Evolutionary conservation across 2,113 vertebrate species (phyloP).

Genomic region (Centropus bengalensis): DNA sequence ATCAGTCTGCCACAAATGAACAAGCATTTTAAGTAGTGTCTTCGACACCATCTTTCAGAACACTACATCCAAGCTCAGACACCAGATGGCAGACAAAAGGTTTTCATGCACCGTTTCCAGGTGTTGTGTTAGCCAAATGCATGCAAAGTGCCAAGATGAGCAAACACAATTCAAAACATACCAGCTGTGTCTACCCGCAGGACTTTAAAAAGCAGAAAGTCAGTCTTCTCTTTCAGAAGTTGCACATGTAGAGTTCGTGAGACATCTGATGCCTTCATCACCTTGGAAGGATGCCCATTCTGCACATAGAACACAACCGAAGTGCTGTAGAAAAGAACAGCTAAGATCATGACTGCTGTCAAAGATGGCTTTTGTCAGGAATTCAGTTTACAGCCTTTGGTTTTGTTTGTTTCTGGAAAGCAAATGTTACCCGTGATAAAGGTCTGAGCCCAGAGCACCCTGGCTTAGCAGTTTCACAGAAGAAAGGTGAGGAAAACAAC

Average conservation of each 20-base stretch:
- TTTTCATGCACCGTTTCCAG: neutral
- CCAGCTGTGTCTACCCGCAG: conserved; percentile 87
- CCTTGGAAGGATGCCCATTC: conserved; percentile 70
- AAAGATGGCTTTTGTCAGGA: neutral
- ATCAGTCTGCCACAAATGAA: neutral
- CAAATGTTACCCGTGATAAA: neutral
- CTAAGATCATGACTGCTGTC: neutral
- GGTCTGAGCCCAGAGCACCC: neutral
- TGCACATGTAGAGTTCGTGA: conserved; percentile 76
- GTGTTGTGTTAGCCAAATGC: neutral
- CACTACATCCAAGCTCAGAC: neutral
- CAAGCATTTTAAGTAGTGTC: neutral
- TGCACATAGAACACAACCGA: conserved; percentile 84
- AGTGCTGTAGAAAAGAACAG: conserved; percentile 76
- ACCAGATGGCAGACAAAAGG: neutral
- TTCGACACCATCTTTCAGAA: neutral
- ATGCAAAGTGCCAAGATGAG: neutral
- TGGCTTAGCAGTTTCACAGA: neutral
- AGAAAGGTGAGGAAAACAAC: neutral
- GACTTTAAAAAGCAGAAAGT: conserved; percentile 88
- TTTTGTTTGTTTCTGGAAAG: neutral
- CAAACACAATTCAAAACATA: conserved; percentile 53
- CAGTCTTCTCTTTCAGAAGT: conserved; percentile 84
- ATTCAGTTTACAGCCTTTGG: neutral
- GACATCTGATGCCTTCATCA: conserved; percentile 79